Conservation (phyloP, 2,888 invertebrate genomes). For the Anaspis maculata region DNA sequence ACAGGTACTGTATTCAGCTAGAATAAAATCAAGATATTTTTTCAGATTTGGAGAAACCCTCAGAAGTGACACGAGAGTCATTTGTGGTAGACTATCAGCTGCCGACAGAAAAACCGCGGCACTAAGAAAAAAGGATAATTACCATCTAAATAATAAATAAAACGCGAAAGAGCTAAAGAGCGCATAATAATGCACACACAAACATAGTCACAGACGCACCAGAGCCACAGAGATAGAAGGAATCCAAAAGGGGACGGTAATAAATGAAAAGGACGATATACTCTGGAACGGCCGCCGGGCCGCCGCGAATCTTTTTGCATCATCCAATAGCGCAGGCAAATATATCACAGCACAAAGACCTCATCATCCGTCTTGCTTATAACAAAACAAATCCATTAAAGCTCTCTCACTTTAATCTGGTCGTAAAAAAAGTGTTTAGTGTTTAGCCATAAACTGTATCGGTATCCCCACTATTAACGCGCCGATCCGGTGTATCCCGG, state of each 20-base stretch:
- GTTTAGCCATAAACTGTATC: slow-evolving; percentile 42
- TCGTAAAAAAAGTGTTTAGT: slow-evolving; percentile 41
- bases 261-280: slow-evolving; percentile 27
- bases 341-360: slow-evolving; percentile 30
- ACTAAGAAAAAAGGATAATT: slow-evolving; percentile 11
- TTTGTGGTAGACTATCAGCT: neutral
- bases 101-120: neutral
- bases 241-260: slow-evolving; percentile 16
- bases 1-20: too few species aligned
- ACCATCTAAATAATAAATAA: slow-evolving; percentile 26
- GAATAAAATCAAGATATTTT: too few species aligned
- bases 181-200: too few species aligned
- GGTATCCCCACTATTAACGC: slow-evolving; percentile 37
- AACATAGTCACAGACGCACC: too few species aligned
- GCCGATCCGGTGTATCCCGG: slow-evolving; percentile 31
- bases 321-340: slow-evolving; percentile 31
- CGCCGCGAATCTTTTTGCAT: slow-evolving; percentile 26
- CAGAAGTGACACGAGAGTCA: too few species aligned
- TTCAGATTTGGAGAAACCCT: too few species aligned
- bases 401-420: slow-evolving; percentile 37
- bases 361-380: slow-evolving; percentile 30
- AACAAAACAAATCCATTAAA: slow-evolving; percentile 36
- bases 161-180: slow-evolving; percentile 12
- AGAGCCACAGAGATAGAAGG: too few species aligned
- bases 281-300: too few species aligned